A percentile compares a stretch with the other conserved stretches of the same genome.
Evolutionary conservation across 1,140 invertebrate genomes (phyloP).

Genomic region (Zaprionus davidi): DNA sequence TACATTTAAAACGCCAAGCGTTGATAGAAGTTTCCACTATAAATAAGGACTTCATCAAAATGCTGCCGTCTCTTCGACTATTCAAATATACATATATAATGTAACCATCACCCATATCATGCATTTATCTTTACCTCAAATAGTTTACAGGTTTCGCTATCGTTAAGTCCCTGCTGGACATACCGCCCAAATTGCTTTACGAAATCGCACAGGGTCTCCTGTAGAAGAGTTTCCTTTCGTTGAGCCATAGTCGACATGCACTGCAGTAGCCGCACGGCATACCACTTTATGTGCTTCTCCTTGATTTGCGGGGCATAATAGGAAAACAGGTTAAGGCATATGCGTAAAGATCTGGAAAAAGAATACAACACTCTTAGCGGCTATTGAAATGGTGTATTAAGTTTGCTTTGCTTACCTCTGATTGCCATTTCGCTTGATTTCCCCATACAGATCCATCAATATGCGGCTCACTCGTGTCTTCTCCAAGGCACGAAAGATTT

Average conservation of each 20-base stretch:
- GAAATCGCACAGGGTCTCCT: slow-evolving; percentile 89
- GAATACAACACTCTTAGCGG: neutral
- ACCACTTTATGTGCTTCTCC: slow-evolving; percentile 91
- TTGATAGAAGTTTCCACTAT: neutral
- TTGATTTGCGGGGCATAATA: slow-evolving; percentile 89
- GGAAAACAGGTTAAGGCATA: slow-evolving; percentile 90
- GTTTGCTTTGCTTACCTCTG: slow-evolving; percentile 55
- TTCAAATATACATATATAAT: neutral
- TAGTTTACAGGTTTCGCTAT: slow-evolving; percentile 87
- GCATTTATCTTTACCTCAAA: slow-evolving; percentile 70
- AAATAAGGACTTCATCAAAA: neutral
- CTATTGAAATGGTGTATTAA: neutral
- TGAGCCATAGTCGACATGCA: slow-evolving; percentile 88
- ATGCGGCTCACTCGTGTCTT: slow-evolving; percentile 87
- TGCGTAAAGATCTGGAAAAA: slow-evolving; percentile 87
- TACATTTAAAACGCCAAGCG: too few relatives aligned
- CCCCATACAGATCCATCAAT: slow-evolving; percentile 92
- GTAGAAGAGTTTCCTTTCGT: slow-evolving; percentile 89
- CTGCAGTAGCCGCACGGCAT: slow-evolving; percentile 90
- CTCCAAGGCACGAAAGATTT: slow-evolving; percentile 89
- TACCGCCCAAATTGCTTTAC: slow-evolving; percentile 89
- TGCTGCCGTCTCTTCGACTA: slow-evolving; percentile 35
- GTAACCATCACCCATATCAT: neutral
- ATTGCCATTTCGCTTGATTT: slow-evolving; percentile 91
- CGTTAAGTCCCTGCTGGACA: slow-evolving; percentile 90